Conservation (phyloP, 1,140 invertebrate species). For the Pararge aegeria region DNA sequence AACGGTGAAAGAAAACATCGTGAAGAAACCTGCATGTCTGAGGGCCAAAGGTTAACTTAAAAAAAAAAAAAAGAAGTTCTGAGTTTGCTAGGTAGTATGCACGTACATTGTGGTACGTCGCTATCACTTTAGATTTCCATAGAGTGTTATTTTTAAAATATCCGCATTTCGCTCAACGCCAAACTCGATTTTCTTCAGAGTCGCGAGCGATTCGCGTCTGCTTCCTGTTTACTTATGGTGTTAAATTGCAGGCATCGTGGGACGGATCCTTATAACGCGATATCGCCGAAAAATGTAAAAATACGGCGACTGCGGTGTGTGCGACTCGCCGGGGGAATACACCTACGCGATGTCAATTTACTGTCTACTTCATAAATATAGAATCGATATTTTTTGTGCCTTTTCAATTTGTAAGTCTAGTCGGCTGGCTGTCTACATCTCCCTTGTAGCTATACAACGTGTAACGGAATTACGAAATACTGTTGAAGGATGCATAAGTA, state of each 20-base stretch:
- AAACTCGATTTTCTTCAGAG: not conserved
- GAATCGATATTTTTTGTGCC: not conserved
- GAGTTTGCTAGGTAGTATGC: too few relatives aligned
- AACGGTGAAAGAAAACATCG: too few relatives aligned
- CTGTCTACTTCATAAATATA: not conserved
- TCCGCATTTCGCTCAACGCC: not conserved
- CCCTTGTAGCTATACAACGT: too few relatives aligned
- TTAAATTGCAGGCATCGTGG: not conserved
- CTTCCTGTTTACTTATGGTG: not conserved
- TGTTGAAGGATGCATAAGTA: too few relatives aligned
- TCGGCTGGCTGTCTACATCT: not conserved
- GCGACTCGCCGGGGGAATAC: not conserved
- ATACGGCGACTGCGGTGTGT: not conserved
- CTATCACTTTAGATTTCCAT: too few relatives aligned
- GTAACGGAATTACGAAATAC: too few relatives aligned
- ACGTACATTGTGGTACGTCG: too few relatives aligned
- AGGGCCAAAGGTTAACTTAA: too few relatives aligned
- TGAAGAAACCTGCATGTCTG: too few relatives aligned
- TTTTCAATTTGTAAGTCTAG: not conserved
- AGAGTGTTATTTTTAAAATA: not conserved
- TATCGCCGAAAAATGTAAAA: conserved; percentile 5
- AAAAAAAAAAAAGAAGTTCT: too few relatives aligned
- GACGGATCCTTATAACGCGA: not conserved
- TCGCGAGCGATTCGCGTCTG: conserved; percentile 7
- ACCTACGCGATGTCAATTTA: not conserved